Percentiles rank a stretch among this genome's conserved stretches.
These are phyloP conservation scores for Noctua janthina DNA, from an alignment of 2,888 invertebrate species.

Conservation along the genomic window DNA sequence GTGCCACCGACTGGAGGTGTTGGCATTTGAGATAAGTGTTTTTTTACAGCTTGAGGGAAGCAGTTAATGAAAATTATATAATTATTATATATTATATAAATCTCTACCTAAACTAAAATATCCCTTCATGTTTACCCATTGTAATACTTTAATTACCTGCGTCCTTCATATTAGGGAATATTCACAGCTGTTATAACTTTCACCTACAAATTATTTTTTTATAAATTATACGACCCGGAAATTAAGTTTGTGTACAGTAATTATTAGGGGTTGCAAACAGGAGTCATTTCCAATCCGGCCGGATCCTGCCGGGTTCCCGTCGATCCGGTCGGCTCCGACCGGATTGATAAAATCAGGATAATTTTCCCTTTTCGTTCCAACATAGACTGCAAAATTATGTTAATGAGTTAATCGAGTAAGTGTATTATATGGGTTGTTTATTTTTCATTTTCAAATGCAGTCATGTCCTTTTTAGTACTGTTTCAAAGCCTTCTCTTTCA, in stretches of 20 bases:
- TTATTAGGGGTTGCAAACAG: not conserved
- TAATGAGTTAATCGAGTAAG: too few relatives aligned
- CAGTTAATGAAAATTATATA: not conserved
- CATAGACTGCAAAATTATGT: too few relatives aligned
- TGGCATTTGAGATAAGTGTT: slow-evolving; percentile 40
- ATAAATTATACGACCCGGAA: slow-evolving; percentile 43
- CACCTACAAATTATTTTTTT: slow-evolving; percentile 5
- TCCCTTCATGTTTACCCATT: not conserved
- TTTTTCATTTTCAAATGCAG: too few relatives aligned
- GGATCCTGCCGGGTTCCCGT: too few relatives aligned
- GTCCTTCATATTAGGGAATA: slow-evolving; percentile 3
- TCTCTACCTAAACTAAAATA: not conserved
- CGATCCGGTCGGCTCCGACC: too few relatives aligned
- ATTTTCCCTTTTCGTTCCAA: too few relatives aligned
- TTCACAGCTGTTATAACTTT: slow-evolving; percentile 12
- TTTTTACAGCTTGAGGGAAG: slow-evolving; percentile 19
- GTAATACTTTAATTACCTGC: not conserved
- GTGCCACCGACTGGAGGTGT: slow-evolving; percentile 25
- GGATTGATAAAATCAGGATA: too few relatives aligned
- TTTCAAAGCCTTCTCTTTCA: too few relatives aligned
- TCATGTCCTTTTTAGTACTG: too few relatives aligned
- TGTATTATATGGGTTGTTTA: too few relatives aligned
- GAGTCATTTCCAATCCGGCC: too few relatives aligned
- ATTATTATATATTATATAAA: not conserved
- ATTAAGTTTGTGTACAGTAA: slow-evolving; percentile 37